phyloP scores from a whole-genome alignment of 2,888 invertebrate species.

The Serrognathus titanus region DNA sequence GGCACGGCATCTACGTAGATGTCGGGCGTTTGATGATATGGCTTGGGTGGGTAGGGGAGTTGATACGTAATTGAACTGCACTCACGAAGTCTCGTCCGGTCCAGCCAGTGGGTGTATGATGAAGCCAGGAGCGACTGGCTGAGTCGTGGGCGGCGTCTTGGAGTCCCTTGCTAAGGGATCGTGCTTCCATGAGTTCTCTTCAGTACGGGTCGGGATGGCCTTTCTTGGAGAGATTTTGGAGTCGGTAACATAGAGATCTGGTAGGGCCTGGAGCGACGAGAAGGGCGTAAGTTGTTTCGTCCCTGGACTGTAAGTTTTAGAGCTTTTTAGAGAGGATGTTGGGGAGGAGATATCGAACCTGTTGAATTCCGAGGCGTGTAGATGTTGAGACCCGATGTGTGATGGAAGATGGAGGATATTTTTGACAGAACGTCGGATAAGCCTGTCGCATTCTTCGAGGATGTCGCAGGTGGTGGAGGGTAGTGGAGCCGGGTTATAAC shows the following conservation, averaged over 20 bases:
- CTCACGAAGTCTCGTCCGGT: slow-evolving; percentile 20
- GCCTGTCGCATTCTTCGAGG: slow-evolving; percentile 35
- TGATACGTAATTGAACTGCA: slow-evolving; percentile 17
- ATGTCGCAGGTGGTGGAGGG: slow-evolving; percentile 22
- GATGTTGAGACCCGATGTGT: slow-evolving; percentile 20
- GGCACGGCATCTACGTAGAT: slow-evolving; percentile 11
- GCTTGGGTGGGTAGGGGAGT: slow-evolving; percentile 20
- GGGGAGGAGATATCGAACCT: slow-evolving; percentile 23
- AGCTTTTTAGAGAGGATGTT: slow-evolving; percentile 15
- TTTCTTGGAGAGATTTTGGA: slow-evolving; percentile 5
- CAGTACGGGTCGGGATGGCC: slow-evolving; percentile 2
- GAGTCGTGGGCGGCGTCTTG: slow-evolving; percentile 16
- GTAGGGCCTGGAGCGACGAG: not conserved
- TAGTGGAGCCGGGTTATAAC: slow-evolving; percentile 40
- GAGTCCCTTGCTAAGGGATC: slow-evolving; percentile 15
- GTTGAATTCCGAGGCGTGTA: slow-evolving; percentile 25
- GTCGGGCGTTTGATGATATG: slow-evolving; percentile 15
- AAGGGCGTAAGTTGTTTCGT: not conserved
- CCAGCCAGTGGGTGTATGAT: slow-evolving; percentile 20
- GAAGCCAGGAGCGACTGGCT: slow-evolving; percentile 22
- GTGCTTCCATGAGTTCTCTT: slow-evolving; percentile 1
- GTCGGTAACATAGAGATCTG: not conserved
- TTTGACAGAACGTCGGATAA: slow-evolving; percentile 32
- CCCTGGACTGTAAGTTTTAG: not conserved
- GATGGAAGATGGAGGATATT: too few relatives aligned